Percentiles rank a stretch among this genome's conserved stretches.
These are phyloP conservation scores for Muscina levida DNA, from an alignment of 2,888 invertebrate species.

Conservation along the genomic window DNA sequence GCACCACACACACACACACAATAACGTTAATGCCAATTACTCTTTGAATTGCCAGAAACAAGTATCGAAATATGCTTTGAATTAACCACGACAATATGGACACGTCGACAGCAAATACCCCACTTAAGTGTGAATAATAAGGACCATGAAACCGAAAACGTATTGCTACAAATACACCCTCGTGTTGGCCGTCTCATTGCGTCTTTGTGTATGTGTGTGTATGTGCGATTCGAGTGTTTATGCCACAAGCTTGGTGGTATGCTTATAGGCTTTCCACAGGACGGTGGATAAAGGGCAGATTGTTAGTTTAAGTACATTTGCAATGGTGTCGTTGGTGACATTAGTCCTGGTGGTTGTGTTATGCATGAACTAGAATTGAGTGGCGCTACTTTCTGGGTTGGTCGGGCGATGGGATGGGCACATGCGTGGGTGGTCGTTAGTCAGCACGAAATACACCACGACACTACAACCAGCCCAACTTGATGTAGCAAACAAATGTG, in stretches of 20 bases:
- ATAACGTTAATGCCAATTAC: conserved; percentile 66
- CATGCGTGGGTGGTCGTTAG: conserved; percentile 27
- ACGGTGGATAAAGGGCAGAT: conserved; percentile 46
- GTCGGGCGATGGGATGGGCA: not conserved
- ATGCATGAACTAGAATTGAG: conserved; percentile 14
- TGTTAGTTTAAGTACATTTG: conserved; percentile 57
- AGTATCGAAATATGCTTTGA: conserved; percentile 63
- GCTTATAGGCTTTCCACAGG: conserved; percentile 53
- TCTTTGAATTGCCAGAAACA: conserved; percentile 65
- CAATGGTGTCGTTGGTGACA: conserved; percentile 63
- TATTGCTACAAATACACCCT: conserved; percentile 64
- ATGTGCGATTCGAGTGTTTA: conserved; percentile 54
- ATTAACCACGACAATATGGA: conserved; percentile 49
- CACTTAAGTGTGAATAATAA: conserved; percentile 50
- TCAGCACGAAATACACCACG: not conserved
- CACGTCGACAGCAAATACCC: not conserved
- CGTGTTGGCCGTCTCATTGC: conserved; percentile 51
- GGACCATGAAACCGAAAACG: conserved; percentile 61
- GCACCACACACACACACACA: no score
- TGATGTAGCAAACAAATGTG: not conserved
- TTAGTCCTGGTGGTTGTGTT: conserved; percentile 51
- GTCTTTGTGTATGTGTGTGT: conserved; percentile 23
- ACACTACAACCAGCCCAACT: conserved; percentile 44
- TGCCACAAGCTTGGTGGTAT: conserved; percentile 60
- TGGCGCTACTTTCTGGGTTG: conserved; percentile 31